Conservation (phyloP, 2,797 vertebrate species). For the Poecilia wingei region DNA sequence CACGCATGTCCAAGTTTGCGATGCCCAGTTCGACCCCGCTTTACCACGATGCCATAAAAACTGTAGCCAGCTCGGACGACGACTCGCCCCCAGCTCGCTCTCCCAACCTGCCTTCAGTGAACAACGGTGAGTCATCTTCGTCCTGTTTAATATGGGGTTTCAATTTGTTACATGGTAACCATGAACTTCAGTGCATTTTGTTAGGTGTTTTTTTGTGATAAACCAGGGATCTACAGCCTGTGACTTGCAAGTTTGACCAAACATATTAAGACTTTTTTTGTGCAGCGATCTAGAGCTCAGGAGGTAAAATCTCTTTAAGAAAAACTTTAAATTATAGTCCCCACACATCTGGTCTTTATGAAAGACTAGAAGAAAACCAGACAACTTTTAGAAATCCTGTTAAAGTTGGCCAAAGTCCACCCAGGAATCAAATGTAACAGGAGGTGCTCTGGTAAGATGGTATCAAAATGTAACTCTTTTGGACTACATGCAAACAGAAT, state of each 20-base stretch:
- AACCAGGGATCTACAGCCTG: background rate
- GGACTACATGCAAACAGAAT: background rate
- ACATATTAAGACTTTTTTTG: too few species aligned
- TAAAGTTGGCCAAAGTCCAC: background rate
- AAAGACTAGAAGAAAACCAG: background rate
- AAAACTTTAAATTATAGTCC: background rate
- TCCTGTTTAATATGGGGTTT: conserved; percentile 12
- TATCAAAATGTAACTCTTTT: too few species aligned
- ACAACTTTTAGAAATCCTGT: background rate
- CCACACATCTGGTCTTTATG: background rate
- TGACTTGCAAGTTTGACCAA: background rate
- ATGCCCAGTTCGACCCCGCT: conserved; percentile 99
- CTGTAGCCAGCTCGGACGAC: conserved; percentile 97
- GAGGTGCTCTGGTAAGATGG: background rate
- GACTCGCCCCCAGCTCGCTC: conserved; percentile 98
- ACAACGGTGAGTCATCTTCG: conserved; percentile 85
- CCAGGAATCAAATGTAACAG: background rate
- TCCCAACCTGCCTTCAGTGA: conserved; percentile 95
- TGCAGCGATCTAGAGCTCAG: background rate
- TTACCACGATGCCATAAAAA: conserved; percentile 99
- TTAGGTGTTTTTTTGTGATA: background rate
- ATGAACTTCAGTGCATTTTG: background rate
- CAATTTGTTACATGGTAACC: background rate
- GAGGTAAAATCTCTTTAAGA: background rate
- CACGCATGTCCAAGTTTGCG: conserved; percentile 99